Conservation (phyloP, 2,113 vertebrate genomes). For the Polypterus bichir region DNA sequence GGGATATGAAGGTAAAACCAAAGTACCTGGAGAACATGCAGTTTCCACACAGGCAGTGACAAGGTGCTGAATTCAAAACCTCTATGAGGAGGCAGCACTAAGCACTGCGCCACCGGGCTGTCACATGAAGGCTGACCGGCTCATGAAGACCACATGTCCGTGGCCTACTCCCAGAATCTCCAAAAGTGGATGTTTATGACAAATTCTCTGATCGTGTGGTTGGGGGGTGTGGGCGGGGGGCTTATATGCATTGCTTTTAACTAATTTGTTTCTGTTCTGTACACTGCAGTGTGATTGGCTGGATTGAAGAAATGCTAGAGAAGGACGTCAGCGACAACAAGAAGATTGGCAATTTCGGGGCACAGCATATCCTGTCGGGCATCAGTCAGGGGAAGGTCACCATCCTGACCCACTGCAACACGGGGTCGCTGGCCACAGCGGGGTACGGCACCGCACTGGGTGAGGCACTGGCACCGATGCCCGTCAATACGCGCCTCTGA, state of each 20-base stretch:
- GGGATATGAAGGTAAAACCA: no score
- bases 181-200: no score
- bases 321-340: conserved; percentile 69
- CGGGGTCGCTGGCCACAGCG: conserved; percentile 70
- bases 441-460: conserved; percentile 79
- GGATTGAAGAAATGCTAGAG: conserved; percentile 68
- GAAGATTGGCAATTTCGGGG: conserved; percentile 70
- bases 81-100: no score
- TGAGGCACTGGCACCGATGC: conserved; percentile 20
- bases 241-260: no score
- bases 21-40: no score
- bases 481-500: neutral
- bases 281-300: conserved; percentile 55
- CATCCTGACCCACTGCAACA: conserved; percentile 82
- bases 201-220: neutral
- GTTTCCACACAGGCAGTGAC: no score
- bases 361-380: conserved; percentile 62
- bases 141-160: no score
- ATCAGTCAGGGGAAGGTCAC: conserved; percentile 52
- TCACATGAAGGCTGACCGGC: no score
- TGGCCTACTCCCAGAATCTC: no score
- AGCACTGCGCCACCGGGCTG: no score
- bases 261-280: neutral
- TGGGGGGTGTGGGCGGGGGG: no score
- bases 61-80: no score